Conservation (phyloP, 2,888 invertebrate genomes). For the Sesia bembeciformis region DNA sequence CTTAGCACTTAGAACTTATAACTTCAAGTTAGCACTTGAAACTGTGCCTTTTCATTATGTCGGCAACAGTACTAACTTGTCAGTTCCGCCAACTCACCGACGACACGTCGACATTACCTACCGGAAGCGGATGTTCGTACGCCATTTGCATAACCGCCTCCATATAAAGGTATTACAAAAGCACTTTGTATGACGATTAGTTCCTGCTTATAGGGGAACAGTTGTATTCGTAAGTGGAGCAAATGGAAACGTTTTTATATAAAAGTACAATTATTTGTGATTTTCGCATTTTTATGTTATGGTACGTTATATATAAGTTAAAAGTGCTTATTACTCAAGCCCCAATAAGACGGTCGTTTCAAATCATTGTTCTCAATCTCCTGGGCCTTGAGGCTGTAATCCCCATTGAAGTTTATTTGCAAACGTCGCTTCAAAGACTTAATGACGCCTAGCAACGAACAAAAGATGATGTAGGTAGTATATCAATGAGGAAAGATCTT, state of each 20-base stretch:
- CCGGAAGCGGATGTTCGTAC: conserved; percentile 26
- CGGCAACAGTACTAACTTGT: conserved; percentile 22
- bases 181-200: not conserved
- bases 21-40: not conserved
- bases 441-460: not conserved
- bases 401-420: not conserved
- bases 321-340: no score
- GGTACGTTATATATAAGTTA: no score
- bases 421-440: not conserved
- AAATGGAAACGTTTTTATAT: no score
- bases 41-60: conserved; percentile 15
- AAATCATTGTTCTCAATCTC: not conserved
- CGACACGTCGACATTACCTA: conserved; percentile 10
- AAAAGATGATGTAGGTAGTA: not conserved
- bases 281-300: no score
- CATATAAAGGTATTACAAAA: not conserved
- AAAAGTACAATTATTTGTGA: no score
- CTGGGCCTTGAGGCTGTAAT: not conserved
- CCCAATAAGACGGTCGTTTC: not conserved
- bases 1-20: no score
- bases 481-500: no score
- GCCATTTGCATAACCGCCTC: not conserved
- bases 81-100: conserved; percentile 23
- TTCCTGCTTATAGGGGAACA: no score
- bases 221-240: no score